Evolutionary conservation across 2,113 vertebrate genomes (phyloP).

Genomic region (Percina caprodes): DNA sequence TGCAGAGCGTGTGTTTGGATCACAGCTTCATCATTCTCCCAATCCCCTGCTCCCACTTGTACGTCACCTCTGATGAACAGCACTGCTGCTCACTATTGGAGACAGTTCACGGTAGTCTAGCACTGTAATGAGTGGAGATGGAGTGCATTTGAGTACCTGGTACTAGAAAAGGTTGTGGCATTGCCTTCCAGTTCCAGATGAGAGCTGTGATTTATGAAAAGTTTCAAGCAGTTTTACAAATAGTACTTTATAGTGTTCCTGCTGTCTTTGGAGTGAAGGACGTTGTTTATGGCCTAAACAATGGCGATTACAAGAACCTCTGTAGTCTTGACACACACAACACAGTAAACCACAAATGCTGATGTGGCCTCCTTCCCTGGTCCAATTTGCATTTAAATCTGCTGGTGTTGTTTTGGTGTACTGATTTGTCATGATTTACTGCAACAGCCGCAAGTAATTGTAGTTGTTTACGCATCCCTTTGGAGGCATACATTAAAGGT

Average conservation of each 20-base stretch:
- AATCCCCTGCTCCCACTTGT: slow-evolving; percentile 69
- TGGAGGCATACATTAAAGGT: slow-evolving; percentile 70
- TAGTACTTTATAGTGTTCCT: slow-evolving; percentile 26
- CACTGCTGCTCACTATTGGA: slow-evolving; percentile 71
- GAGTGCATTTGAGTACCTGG: slow-evolving; percentile 66
- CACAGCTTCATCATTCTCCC: slow-evolving; percentile 72
- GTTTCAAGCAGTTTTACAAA: slow-evolving; percentile 62
- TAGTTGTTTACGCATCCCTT: slow-evolving; percentile 72
- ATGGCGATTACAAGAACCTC: slow-evolving; percentile 44
- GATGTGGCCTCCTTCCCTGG: slow-evolving; percentile 61
- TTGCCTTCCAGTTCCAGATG: slow-evolving; percentile 49
- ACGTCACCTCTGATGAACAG: slow-evolving; percentile 77
- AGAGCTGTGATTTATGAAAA: slow-evolving; percentile 73
- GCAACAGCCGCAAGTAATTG: slow-evolving; percentile 72
- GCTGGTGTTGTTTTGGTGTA: slow-evolving; percentile 66
- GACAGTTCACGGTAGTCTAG: slow-evolving; percentile 71
- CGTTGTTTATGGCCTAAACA: slow-evolving; percentile 58
- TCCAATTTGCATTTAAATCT: slow-evolving; percentile 78
- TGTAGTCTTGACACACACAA: slow-evolving; percentile 37
- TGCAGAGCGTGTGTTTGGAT: slow-evolving; percentile 64
- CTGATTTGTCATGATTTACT: slow-evolving; percentile 76
- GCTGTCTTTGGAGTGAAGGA: slow-evolving; percentile 50
- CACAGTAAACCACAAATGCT: slow-evolving; percentile 53
- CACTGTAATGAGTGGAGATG: slow-evolving; percentile 72
- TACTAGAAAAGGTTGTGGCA: slow-evolving; percentile 58